Evolutionary conservation across 2,888 invertebrate species (phyloP).

Genomic region (Augiades crinisus): DNA sequence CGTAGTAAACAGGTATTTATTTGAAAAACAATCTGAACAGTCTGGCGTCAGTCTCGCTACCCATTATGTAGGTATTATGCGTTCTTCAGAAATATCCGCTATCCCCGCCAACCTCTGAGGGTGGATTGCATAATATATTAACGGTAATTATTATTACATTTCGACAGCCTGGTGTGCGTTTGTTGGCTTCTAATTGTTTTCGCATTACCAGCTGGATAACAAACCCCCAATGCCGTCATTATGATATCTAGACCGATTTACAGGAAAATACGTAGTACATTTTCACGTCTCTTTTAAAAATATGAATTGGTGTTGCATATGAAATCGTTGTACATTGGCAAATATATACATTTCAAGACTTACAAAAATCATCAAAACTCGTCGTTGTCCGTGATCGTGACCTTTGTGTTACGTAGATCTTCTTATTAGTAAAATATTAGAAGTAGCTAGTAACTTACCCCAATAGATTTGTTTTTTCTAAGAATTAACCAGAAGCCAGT

Average conservation of each 20-base stretch:
- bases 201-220: slow-evolving; percentile 40
- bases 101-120: slow-evolving; percentile 47
- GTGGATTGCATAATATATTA: slow-evolving; percentile 69
- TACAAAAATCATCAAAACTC: too few relatives aligned
- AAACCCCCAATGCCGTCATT: background rate
- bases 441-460: too few relatives aligned
- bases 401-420: too few relatives aligned
- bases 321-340: too few relatives aligned
- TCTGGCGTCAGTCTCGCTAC: slow-evolving; percentile 19
- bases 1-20: slow-evolving; percentile 22
- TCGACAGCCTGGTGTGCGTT: slow-evolving; percentile 43
- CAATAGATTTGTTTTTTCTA: too few relatives aligned
- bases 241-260: background rate
- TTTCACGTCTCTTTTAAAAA: too few relatives aligned
- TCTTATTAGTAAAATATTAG: too few relatives aligned
- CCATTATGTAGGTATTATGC: slow-evolving; percentile 44
- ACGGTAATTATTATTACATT: slow-evolving; percentile 67
- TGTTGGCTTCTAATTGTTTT: slow-evolving; percentile 51
- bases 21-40: slow-evolving; percentile 22
- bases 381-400: too few relatives aligned
- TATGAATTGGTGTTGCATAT: too few relatives aligned
- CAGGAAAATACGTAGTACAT: too few relatives aligned
- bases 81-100: slow-evolving; percentile 50
- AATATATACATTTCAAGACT: too few relatives aligned
- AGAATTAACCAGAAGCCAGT: too few relatives aligned